Percentiles rank a stretch among this genome's conserved stretches.
Conservation (phyloP, 1,140 invertebrate genomes). For the Drosophila simulans region DNA sequence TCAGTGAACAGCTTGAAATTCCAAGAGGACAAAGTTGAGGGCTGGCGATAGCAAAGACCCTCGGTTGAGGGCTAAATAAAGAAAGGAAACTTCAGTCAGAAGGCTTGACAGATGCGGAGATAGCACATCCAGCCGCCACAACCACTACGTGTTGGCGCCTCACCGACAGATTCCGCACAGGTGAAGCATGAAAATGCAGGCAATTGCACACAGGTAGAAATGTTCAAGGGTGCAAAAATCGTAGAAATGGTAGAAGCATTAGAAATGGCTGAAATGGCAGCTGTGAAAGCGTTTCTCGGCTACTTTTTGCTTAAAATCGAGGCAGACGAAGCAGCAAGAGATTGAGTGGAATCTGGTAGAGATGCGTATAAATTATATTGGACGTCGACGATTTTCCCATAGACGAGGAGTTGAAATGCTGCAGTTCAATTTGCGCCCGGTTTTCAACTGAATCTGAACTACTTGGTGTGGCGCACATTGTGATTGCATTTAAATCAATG, state of each 20-base stretch:
- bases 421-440: constrained; percentile 16
- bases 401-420: constrained; percentile 21
- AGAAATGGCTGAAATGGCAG: constrained; percentile 14
- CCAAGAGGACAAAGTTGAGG: constrained; percentile 25
- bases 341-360: constrained; percentile 33
- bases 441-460: constrained; percentile 18
- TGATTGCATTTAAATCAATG: constrained; percentile 65
- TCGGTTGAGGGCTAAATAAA: not conserved
- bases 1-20: constrained; percentile 23
- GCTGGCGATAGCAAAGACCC: constrained; percentile 19
- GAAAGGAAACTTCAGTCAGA: constrained; percentile 34
- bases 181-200: constrained; percentile 45
- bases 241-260: not conserved
- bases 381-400: constrained; percentile 16
- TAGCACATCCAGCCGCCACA: constrained; percentile 15
- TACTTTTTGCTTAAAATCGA: constrained; percentile 32
- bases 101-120: constrained; percentile 64
- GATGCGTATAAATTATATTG: constrained; percentile 50
- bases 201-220: constrained; percentile 43
- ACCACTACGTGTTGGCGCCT: constrained; percentile 28
- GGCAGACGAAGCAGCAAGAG: constrained; percentile 12
- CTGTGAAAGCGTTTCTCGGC: constrained; percentile 50
- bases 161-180: constrained; percentile 42
- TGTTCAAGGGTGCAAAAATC: not conserved
- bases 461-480: constrained; percentile 18